These are phyloP conservation scores for Dendropsophus ebraccatus DNA, from an alignment of 2,113 vertebrate species.

Conservation along the genomic window DNA sequence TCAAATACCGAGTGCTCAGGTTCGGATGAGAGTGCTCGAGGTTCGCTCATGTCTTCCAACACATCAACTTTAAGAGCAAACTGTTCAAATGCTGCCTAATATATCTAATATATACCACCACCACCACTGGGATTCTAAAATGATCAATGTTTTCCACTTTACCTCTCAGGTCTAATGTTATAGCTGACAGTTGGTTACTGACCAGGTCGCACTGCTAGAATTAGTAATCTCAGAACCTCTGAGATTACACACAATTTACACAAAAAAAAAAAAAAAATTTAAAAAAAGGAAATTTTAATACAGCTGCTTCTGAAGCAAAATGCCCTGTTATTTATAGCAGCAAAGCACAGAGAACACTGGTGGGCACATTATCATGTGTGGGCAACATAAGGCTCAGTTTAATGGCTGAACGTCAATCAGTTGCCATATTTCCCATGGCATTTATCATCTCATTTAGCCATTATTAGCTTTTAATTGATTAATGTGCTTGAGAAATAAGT, in stretches of 20 bases:
- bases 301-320: neutral
- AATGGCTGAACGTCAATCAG: conserved; percentile 47
- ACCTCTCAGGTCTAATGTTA: no score
- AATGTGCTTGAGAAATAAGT: conserved; percentile 55
- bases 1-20: no score
- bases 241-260: no score
- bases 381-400: conserved; percentile 40
- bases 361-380: conserved; percentile 17
- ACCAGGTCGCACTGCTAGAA: neutral
- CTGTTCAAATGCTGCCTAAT: no score
- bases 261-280: no score
- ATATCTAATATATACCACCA: no score
- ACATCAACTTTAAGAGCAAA: no score
- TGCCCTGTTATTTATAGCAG: neutral
- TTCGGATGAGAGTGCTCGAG: no score
- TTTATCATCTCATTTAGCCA: conserved; percentile 54
- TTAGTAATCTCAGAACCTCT: neutral
- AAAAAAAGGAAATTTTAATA: neutral
- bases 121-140: no score
- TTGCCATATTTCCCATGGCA: conserved; percentile 54
- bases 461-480: conserved; percentile 60
- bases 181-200: neutral
- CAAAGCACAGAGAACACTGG: neutral
- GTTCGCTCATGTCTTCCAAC: no score
- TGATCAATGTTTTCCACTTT: no score